phyloP scores from a whole-genome alignment of 2,888 invertebrate genomes.

The Chesias legatella region DNA sequence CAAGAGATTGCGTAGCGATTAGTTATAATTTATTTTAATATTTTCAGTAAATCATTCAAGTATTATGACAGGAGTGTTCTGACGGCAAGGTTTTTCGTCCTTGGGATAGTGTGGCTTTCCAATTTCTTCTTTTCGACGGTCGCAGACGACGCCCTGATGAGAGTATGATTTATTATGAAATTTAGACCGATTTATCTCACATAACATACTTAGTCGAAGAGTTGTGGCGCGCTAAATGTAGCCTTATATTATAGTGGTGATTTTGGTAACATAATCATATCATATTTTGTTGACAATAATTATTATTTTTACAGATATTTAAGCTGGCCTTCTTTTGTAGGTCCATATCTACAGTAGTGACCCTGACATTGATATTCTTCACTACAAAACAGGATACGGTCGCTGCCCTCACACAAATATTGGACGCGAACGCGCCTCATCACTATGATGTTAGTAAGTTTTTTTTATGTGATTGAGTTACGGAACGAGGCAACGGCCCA shows the following conservation, averaged over 20 bases:
- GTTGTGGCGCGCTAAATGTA: too few species aligned
- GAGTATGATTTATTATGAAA: constrained; percentile 34
- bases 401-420: constrained; percentile 35
- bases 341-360: constrained; percentile 36
- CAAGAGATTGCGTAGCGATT: too few species aligned
- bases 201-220: background rate
- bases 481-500: too few species aligned
- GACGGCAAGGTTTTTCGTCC: constrained; percentile 47
- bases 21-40: constrained; percentile 6
- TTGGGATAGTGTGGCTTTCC: constrained; percentile 54
- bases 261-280: too few species aligned
- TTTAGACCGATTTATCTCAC: background rate
- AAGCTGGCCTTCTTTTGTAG: constrained; percentile 41
- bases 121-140: constrained; percentile 55
- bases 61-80: constrained; percentile 36
- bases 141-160: constrained; percentile 44
- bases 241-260: too few species aligned
- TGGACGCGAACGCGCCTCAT: constrained; percentile 31
- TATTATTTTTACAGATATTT: constrained; percentile 46
- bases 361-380: constrained; percentile 33
- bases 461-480: too few species aligned
- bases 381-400: constrained; percentile 17
- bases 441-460: too few species aligned
- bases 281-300: background rate
- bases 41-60: constrained; percentile 45